Base-by-base conservation (phyloP, 2,888 invertebrate genomes). In the Podabrus alpinus region DNA sequence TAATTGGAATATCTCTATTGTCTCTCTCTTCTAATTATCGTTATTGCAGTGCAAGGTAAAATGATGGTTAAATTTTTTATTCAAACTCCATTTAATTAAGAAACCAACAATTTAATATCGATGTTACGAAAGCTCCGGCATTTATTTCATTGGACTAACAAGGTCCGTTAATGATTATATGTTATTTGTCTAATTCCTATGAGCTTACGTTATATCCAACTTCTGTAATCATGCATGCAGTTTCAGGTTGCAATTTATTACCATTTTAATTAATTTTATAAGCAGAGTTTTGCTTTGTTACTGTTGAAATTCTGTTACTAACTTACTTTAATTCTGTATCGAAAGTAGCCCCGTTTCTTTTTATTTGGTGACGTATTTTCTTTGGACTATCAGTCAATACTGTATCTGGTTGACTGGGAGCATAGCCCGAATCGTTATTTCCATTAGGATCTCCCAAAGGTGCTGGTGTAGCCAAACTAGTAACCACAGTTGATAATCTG, bases 391-490 rank as follows among this genome's bases (percentile, higher is more conserved):
- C 86, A 76, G 83, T 77, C 81, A 88, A 86, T 77, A 88, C 87
- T 10, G 89, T 89, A 67, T 91, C 91, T 79, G 85, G 83, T 78
- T 87, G 87, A 81, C 87, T 87, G 69, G 87, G 84, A 74, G 93
- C 94, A 87, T 95, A 95, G 75, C 95, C 95, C 73, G 94, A 94
- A 88, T 95, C 95, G 87, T 94, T 94, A 90, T 94, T 95, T 80
- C 94, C 94, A 85, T 94, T 94, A 59, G 94, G 92, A 84, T 94
- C 94, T 67, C 91, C 90, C 66, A 91, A 84, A 15, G 88, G 84
- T 66, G 92, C 91, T 72, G 90, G 89, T 79, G 90, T 90, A 64
- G 86, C 85, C 83, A 91, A 88, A 82, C 89, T 90, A 72, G 90
- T 90, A 83, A 91, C 90, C 83, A 91, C 90, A 80, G 90, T 91